Conservation (phyloP, 2,113 vertebrate species). For the Physeter macrocephalus region DNA sequence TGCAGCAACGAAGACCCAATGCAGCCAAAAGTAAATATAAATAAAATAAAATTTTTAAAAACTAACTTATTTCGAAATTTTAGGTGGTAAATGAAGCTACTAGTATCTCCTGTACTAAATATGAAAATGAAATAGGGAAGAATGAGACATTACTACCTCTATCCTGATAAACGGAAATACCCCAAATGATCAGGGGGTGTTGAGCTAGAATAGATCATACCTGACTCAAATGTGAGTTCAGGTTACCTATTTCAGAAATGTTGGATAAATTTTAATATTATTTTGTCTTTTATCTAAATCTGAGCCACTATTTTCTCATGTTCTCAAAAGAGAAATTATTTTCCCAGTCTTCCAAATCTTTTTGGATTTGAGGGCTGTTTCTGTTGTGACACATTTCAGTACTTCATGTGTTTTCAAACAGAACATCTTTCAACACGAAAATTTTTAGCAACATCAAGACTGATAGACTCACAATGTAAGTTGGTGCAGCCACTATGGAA, state of each 20-base stretch:
- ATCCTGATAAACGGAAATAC: background rate
- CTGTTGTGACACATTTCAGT: background rate
- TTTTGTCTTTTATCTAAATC: background rate
- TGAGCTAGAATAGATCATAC: background rate
- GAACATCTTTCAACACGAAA: background rate
- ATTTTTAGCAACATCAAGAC: background rate
- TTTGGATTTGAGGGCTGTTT: background rate
- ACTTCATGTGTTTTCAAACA: background rate
- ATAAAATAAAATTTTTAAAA: no score
- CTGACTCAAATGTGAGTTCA: background rate
- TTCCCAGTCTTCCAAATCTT: background rate
- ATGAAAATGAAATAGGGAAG: slow-evolving; percentile 5
- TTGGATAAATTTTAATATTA: background rate
- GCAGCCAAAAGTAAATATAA: no score
- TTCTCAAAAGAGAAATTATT: background rate
- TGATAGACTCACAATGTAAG: background rate
- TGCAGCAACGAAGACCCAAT: no score
- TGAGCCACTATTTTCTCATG: background rate
- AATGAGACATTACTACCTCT: background rate
- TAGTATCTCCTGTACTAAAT: background rate
- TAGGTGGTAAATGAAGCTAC: background rate
- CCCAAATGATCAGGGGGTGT: background rate
- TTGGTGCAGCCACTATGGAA: background rate
- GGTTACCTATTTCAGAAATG: background rate
- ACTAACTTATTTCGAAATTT: background rate